Conservation (phyloP, 2,113 vertebrate genomes). For the Gallinago media region DNA sequence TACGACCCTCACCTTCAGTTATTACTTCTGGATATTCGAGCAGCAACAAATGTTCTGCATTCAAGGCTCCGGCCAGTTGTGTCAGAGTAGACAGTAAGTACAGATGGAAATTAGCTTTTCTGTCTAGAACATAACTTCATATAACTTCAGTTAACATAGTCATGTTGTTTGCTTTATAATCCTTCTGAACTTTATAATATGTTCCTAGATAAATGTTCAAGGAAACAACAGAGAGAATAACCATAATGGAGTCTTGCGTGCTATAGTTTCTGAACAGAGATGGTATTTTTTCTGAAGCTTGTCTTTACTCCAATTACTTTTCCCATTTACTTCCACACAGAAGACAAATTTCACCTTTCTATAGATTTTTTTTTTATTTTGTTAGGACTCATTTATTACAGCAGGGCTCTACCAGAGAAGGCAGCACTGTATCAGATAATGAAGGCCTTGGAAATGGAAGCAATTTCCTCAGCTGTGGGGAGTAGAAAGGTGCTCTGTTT, state of each 20-base stretch:
- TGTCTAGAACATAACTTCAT: neutral
- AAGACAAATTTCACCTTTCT: neutral
- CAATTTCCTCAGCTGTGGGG: neutral
- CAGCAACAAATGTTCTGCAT: neutral
- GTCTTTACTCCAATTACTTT: neutral
- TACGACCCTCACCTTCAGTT: neutral
- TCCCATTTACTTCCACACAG: neutral
- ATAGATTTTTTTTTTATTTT: neutral
- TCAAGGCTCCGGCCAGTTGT: neutral
- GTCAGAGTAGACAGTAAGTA: constrained; percentile 4
- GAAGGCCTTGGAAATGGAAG: neutral
- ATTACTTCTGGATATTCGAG: neutral
- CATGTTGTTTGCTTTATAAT: neutral
- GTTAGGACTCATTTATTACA: neutral
- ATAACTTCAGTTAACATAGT: neutral
- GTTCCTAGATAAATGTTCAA: neutral
- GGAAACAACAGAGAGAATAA: neutral
- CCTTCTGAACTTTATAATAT: neutral
- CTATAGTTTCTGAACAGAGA: neutral
- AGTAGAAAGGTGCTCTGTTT: neutral
- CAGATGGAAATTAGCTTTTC: neutral
- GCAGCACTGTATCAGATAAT: neutral
- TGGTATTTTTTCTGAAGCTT: neutral
- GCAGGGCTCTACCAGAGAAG: neutral
- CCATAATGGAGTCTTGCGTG: neutral